Base-by-base conservation (phyloP, 2,797 vertebrate genomes). In the Pangasius mekongensis region DNA sequence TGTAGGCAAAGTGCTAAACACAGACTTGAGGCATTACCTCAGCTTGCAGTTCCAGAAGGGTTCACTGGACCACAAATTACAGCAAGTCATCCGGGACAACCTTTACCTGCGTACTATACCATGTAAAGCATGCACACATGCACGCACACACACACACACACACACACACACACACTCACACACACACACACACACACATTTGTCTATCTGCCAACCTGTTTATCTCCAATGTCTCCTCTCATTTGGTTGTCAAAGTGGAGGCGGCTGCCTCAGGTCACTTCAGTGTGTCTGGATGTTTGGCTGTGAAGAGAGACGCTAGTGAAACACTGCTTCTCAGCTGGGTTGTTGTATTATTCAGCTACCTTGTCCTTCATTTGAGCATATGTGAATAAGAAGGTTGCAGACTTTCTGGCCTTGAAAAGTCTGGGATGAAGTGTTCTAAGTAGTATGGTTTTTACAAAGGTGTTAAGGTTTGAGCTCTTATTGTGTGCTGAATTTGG, bases 1-100 rank as follows among this genome's bases (percentile, higher is more conserved):
- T 86, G 16, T 93, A 97, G 97, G 97, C 76, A 97, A 97, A 95
- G 97, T 97, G 89, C 96, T 97, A 93, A 97, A 97, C 93, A 96
- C 97, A 91, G 97, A 97, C 93, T 93, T 97, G 89, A 96, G 97
- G 30, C 97, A 97, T 92, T 97, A 97, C 92, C 92, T 97, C 93
- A 97, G 97, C 91, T 95, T 97, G 88, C 97, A 97, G 93, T 97
- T 97, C 93, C 97, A 97, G 92, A 97, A 97, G 91, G 97, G 97
- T 91, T 97, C 97, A 0, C 92, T 97, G 92, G 97, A 97, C 93
- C 97, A 97, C 92, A 97, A 97, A 91, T 95, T 97, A 5, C 97
- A 97, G 93, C 97, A 97, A 93, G 95, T 97, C 87, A 97, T 97
- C 92, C 96, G 97, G 94, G 97, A 97, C 93, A 97, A 97, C 92